Base-by-base conservation (phyloP, 2,113 vertebrate genomes). In the Choloepus hoffmanni region DNA sequence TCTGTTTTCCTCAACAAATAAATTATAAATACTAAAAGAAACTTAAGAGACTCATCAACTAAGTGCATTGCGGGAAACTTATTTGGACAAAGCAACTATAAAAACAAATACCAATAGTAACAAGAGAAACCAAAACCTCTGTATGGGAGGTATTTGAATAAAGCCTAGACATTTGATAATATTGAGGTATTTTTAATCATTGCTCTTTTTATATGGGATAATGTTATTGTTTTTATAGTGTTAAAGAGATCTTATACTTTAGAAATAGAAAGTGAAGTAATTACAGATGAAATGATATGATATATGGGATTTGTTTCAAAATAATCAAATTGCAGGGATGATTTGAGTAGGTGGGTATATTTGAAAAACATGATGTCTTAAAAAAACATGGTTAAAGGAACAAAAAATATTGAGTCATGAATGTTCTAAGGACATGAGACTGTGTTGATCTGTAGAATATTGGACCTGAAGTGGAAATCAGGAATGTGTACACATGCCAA, bases 291-390 rank as follows among this genome's bases (percentile, higher is more conserved):
- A 81, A 74, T 85, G 67, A 72, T 36, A 45, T 85, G 45, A 58
- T 83, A 8, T 62, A 36, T 89, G 40, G 55, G 21, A 68, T 73
- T 60, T 79, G 23, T 65, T 88, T 62, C 18, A 81, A 96, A 90
- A 89, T 79, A 77, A 65, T 70, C 28, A 85, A 73, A 85, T 65
- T 67, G 15, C 11, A 33, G 36, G 16, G 40, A 63, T 79, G 24
- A 78, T 92, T 84, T 89, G 23, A 26, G 33, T 86, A n/a, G 48
- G 28, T 88, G 33, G 14, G 40, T 89, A 65, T 36, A 62, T 89
- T 65, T 70, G 36, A 92, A 92, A 96, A 85, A 63, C 78, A 43
- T 84, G 72, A 79, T 78, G 11, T 73, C 85, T 95, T 65, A 65
- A 78, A 94, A 78, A 55, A 23, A 40, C 33, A 40, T 16, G 10